phyloP scores from a whole-genome alignment of 2,113 vertebrate species.

The Perca flavescens region DNA sequence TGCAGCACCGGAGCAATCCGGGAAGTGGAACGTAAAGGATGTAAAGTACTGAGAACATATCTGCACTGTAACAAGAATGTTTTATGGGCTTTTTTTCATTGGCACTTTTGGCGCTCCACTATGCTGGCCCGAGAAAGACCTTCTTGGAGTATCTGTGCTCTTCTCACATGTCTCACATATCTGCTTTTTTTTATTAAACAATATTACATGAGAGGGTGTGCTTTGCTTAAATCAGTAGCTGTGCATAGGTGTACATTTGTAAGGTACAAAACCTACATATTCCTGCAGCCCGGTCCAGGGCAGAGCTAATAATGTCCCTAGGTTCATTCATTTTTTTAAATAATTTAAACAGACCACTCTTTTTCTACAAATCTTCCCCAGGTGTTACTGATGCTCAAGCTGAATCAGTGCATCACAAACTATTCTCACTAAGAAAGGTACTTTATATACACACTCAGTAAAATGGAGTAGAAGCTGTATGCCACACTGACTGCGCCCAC shows the following conservation, averaged over 20 bases:
- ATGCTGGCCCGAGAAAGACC: too few relatives aligned
- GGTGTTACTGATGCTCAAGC: conserved; percentile 13
- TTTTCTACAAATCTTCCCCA: background rate
- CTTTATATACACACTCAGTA: background rate
- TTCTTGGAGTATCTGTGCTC: too few relatives aligned
- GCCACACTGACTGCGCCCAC: background rate
- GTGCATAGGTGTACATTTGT: background rate
- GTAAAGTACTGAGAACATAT: too few relatives aligned
- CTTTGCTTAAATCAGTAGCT: background rate
- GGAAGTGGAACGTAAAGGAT: too few relatives aligned
- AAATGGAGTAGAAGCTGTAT: background rate
- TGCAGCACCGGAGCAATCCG: too few relatives aligned
- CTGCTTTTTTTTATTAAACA: too few relatives aligned
- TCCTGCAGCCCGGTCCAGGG: background rate
- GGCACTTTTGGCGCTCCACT: too few relatives aligned
- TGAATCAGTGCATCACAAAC: conserved; percentile 10
- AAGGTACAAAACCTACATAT: conserved; percentile 18
- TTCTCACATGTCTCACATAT: too few relatives aligned
- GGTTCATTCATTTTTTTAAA: conserved; percentile 18
- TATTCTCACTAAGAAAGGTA: background rate
- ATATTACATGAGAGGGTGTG: too few relatives aligned
- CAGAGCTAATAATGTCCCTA: background rate
- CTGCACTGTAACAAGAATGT: too few relatives aligned
- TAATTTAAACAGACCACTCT: conserved; percentile 16
- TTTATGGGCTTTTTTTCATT: too few relatives aligned